These are phyloP conservation scores for Parascotia fuliginaria DNA, from an alignment of 2,888 invertebrate genomes.

Conservation along the genomic window DNA sequence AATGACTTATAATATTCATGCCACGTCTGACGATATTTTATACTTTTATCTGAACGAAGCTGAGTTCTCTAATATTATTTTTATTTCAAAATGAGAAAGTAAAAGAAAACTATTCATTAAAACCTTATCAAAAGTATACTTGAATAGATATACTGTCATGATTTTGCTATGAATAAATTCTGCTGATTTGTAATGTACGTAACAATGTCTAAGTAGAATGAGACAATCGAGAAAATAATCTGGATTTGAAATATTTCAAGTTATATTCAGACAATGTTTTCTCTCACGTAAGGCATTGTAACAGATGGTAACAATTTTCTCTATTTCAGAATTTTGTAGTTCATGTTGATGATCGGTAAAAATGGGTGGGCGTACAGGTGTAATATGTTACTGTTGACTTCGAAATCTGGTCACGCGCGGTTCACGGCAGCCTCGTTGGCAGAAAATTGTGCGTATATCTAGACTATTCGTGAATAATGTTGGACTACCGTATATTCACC, in stretches of 20 bases:
- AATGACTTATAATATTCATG: too few relatives aligned
- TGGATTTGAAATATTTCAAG: conserved; percentile 2
- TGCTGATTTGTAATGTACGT: neutral
- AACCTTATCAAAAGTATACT: neutral
- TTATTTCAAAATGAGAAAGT: neutral
- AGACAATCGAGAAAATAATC: conserved; percentile 1
- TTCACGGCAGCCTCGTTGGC: conserved; percentile 42
- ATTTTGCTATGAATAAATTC: neutral
- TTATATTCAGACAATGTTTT: conserved; percentile 7
- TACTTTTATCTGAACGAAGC: neutral
- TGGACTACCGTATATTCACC: conserved; percentile 13
- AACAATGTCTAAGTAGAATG: neutral
- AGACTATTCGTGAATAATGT: conserved; percentile 38
- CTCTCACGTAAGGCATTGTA: conserved; percentile 1
- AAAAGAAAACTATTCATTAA: neutral
- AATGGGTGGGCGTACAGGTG: conserved; percentile 27
- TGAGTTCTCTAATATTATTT: neutral
- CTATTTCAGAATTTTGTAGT: conserved; percentile 21
- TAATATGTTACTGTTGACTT: conserved; percentile 47
- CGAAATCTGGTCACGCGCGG: conserved; percentile 57
- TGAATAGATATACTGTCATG: neutral
- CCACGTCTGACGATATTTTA: too few relatives aligned
- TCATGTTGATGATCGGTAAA: conserved; percentile 19
- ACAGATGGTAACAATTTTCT: conserved; percentile 22
- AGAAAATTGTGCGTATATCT: conserved; percentile 50